Evolutionary conservation across 1,140 invertebrate genomes (phyloP), one percentile per base, ranked within the genome.

Genomic region (Drosophila arizonae): DNA sequence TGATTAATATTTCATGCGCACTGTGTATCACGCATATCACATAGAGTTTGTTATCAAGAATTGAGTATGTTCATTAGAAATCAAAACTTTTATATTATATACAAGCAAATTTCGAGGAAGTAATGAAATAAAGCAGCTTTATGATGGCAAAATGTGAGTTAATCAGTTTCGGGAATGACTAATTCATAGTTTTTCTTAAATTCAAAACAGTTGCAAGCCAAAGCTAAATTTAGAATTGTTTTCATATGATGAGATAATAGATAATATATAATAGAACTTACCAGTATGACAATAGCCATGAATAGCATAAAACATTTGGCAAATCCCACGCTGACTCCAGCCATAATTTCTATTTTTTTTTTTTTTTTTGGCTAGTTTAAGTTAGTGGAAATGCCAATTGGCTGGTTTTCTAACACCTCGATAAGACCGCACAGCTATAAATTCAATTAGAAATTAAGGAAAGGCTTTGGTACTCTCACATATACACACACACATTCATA

Each of bases 301-400:
- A 91, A 91, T 33, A 91, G 71, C 45, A 91, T 91, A 55, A 91
- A 91, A 54, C 90, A 91, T 55, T 90, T 90, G 15, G 89, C 82
- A 52, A 90, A 90, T n/a, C 81, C 89, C 48, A 79, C 80, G 68
- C 86, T 86, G 57, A 85, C 65, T 5, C 73, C 50, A 8, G 79
- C 84, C 82, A 87, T 86, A 15, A 13, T 39, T 55, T 9, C 28
- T 21, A 2, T 24, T 24, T 24, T 24, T 21, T 21, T 21, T 21
- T 21, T 21, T 21, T 21, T 24, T 26, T 26, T 39, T 71, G 17
- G 8, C 24, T 36, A 9, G 21, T 57, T n/a, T 43, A 57, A 17
- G 30, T 65, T 57, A 45, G 45, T 28, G 24, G 36, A 48, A 62
- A 75, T 79, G 72, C 63, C 62, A 64, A 79, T 85, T 68, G 75